Evolutionary conservation across 1,140 invertebrate genomes (phyloP), one percentile per base, ranked within the genome.

Genomic region (Harpegnathos saltator): DNA sequence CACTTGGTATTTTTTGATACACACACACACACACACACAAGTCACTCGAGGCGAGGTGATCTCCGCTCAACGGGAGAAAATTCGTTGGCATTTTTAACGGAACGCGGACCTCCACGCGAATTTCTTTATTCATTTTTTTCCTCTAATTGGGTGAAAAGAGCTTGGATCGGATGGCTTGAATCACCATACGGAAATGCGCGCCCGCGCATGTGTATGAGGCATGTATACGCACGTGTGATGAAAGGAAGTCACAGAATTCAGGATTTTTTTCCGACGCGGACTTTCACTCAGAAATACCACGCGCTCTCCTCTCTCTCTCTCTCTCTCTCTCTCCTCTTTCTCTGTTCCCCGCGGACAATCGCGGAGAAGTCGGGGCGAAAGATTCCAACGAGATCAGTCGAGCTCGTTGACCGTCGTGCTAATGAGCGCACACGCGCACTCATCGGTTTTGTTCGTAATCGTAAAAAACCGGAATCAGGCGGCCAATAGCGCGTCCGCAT

Each of bases 371-470:
- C 19, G 11, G 17, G 15, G 24, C 22, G 54, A 71, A 58, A 80
- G 58, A 71, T 69, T 80, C 9, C 33, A 48, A 11, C 52, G 14
- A n/a, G 14, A 15, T 9, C 38, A 38, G 22, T 19, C 19, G 19
- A 75, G 33, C 78, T 86, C 63, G 85, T 85, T 83, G 83, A 22
- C 63, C 58, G 71, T 26, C 58, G 75, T 26, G 77, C 72, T 89
- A 89, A 88, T 86, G 78, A 89, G 86, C 83, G 48, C 59, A 58
- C 72, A 75, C 52, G 44, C 59, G 88, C 59, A 61, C 65, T 44
- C 38, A 44, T 71, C 50, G 33, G 72, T 86, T 89, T 89, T 74
- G 82, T 84, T 82, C 68, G 65, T 89, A 86, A 86, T 89, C 84
- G 82, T 84, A 62, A 89, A 86, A 89, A 89, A 78, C 68, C 65